Conservation (phyloP, 2,113 vertebrate species). For the Emydura subglobosa region DNA sequence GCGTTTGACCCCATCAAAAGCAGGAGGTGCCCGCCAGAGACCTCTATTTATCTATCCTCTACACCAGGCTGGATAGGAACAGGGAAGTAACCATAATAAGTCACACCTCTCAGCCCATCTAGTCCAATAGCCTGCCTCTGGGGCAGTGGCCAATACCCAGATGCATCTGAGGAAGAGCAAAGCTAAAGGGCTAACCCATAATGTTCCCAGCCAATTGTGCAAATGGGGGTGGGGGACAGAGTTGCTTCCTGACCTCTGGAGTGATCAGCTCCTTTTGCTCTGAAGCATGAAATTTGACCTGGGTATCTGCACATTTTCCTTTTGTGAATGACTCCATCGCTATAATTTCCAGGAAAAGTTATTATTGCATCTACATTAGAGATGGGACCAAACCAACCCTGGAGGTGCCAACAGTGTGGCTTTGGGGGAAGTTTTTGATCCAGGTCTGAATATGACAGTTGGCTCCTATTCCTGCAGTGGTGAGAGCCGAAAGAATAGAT, state of each 20-base stretch:
- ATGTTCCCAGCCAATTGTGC: neutral
- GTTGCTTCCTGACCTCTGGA: neutral
- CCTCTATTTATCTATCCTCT: neutral
- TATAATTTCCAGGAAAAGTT: neutral
- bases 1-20: neutral
- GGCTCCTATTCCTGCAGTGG: no score
- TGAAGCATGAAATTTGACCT: neutral
- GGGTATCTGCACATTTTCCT: neutral
- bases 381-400: neutral
- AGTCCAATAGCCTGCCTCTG: neutral
- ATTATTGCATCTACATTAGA: neutral
- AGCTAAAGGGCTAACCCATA: neutral
- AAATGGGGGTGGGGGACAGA: neutral
- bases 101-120: neutral
- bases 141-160: neutral
- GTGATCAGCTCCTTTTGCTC: neutral
- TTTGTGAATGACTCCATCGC: neutral
- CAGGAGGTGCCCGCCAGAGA: neutral
- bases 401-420: neutral
- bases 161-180: neutral
- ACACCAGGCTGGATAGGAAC: no score
- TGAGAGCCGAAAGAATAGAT: neutral
- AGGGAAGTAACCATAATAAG: no score
- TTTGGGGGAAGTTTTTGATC: neutral
- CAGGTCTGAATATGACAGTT: neutral